These are phyloP conservation scores for Pollenia amentaria DNA, from an alignment of 2,888 invertebrate genomes.

Conservation along the genomic window DNA sequence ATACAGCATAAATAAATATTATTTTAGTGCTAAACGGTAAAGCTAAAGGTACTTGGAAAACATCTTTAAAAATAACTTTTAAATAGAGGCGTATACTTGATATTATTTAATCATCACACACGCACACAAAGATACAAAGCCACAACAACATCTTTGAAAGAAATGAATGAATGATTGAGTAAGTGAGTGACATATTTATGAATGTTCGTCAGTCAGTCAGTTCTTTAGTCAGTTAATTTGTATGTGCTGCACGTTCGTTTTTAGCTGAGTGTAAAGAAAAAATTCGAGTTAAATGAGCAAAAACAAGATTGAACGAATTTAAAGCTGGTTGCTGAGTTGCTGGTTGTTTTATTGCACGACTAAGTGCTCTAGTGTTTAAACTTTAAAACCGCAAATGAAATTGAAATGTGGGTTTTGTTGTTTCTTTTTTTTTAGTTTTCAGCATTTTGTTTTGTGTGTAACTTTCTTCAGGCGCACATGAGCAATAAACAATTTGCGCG, in stretches of 20 bases:
- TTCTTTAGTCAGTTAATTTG: background rate
- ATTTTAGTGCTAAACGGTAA: background rate
- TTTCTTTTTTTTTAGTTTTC: background rate
- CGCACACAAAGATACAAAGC: background rate
- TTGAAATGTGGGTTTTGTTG: slow-evolving; percentile 39
- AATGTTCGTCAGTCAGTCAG: background rate
- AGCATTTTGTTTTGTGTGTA: slow-evolving; percentile 6
- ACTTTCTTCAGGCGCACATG: slow-evolving; percentile 58
- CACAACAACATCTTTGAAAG: background rate
- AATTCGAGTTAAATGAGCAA: background rate
- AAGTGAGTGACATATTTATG: slow-evolving; percentile 20
- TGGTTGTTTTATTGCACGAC: slow-evolving; percentile 1
- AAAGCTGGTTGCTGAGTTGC: slow-evolving; percentile 11
- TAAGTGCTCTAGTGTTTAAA: background rate
- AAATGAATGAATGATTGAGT: slow-evolving; percentile 29
- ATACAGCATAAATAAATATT: slow-evolving; percentile 21
- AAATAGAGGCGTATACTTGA: slow-evolving; percentile 63
- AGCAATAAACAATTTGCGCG: slow-evolving; percentile 51
- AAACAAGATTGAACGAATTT: slow-evolving; percentile 10
- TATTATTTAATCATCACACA: slow-evolving; percentile 62
- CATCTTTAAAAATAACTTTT: background rate
- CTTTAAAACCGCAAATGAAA: slow-evolving; percentile 49
- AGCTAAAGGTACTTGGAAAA: background rate
- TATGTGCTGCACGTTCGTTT: background rate
- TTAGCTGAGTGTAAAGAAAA: background rate